Evolutionary conservation across 2,797 vertebrate species (phyloP).

Genomic region (Oreonectes daqikongensis): DNA sequence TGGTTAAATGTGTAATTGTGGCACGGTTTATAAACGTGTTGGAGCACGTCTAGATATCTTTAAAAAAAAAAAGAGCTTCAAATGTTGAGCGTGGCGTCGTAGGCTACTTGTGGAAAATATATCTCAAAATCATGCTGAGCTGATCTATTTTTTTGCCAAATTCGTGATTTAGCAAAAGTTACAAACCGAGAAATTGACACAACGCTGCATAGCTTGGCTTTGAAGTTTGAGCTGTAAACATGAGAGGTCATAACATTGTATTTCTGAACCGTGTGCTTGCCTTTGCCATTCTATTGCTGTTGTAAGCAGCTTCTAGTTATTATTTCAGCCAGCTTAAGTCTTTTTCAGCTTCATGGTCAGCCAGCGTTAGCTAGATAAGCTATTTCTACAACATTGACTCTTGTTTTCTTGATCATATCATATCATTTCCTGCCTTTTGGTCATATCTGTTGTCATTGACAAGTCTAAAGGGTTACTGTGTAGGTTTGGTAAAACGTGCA

Average conservation of each 20-base stretch:
- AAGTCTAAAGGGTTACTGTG: no score
- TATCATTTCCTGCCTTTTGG: neutral
- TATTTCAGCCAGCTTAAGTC: slow-evolving; percentile 9
- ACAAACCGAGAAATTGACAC: neutral
- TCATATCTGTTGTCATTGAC: neutral
- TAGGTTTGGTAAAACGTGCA: no score
- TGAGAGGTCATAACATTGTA: slow-evolving; percentile 22
- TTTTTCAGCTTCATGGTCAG: neutral
- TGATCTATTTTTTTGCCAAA: neutral
- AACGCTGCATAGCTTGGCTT: slow-evolving; percentile 38
- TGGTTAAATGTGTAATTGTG: neutral
- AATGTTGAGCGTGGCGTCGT: neutral
- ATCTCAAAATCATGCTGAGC: neutral
- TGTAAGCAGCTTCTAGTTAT: slow-evolving; percentile 15
- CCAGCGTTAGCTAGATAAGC: neutral
- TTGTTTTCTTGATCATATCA: neutral
- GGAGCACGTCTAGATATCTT: slow-evolving; percentile 28
- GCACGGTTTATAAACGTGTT: neutral
- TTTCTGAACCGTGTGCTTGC: slow-evolving; percentile 34
- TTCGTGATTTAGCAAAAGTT: neutral
- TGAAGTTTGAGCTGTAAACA: slow-evolving; percentile 36
- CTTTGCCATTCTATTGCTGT: slow-evolving; percentile 4
- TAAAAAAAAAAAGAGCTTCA: neutral
- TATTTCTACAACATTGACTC: neutral
- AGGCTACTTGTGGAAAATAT: neutral